Evolutionary conservation across 2,113 vertebrate species (phyloP), one percentile per base, ranked within the genome.

Genomic region (Notarius lentiginosus): DNA sequence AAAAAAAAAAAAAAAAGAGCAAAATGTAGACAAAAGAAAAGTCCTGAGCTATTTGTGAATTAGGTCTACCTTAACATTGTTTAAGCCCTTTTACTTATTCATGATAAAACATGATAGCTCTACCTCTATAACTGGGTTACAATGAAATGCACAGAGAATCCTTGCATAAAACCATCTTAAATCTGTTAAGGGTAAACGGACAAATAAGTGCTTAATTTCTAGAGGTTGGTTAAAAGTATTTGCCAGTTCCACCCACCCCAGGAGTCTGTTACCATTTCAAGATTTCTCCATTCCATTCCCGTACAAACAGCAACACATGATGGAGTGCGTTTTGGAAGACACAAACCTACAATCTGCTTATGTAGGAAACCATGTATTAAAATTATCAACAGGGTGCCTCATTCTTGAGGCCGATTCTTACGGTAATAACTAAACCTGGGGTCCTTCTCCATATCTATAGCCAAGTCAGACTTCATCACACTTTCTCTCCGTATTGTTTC

Each of bases 41-140:
- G 93, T 94, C 95, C 94, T 95, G 95, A 95, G 95, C 93, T 94
- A 90, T 90, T 92, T 93, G 89, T 92, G 88, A 87, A 82, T 79
- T 82, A 65, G 83, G 55, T 60, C 70, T 86, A 85, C 70, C 24
- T 60, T 82, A 66, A 86, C 65, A 60, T 68, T 70, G 92, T 93
- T 89, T 87, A 92, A 91, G 94, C 94, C 94, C 93, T 95, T 81
- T 88, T 93, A 85, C 87, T 86, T 60, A 84, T 90, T 88, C 87
- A 87, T 93, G 91, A 93, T 88, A 91, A 90, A 91, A 91, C 91
- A 92, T 60, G 47, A 60, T 92, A 91, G 3, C 79, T 77, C 86
- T 83, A 63, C 60, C 73, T 87, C 81, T 77, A 82, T 77, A 90
- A 92, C 91, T 92, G 91, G 88, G 88, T 90, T 87, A 93, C 89